Evolutionary conservation across 2,888 invertebrate genomes (phyloP), one percentile per base, ranked within the genome.

Genomic region (Chrysolina haemoptera): DNA sequence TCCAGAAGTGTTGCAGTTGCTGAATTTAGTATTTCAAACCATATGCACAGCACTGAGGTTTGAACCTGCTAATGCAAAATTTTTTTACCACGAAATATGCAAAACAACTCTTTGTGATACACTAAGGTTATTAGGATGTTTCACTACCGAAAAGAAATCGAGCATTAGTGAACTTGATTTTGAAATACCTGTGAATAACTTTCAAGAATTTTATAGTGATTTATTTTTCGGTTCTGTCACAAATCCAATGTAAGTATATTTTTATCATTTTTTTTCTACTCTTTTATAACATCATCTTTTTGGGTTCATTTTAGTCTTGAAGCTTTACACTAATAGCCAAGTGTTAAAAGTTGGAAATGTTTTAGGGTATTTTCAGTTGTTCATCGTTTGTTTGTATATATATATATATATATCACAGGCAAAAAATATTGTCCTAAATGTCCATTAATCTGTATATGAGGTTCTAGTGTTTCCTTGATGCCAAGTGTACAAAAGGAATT

Each of bases 11-110:
- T 89, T 98, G 70, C 91, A 93, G 66, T 88, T 98, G 71, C 89
- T 98, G 73, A 94, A 95, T 84, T 93, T 96, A 71, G 96, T 98
- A 11, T 98, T 98, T 88, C 96, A 96, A 85, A 97, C 98, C 0
- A 92, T 99, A 80, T 96, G 97, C 75, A 96, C 98, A 0, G 98
- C 98, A 1, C 99, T 99, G 99, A 91, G 99, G 81, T 99, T 98
- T 86, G 99, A 99, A 88, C 99, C 99, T 1, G 98, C 98, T 0
- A 99, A 99, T 88, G 99, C 99, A 0, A 98, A 98, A 87, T 97
- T 98, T 89, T 99, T 99, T 89, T 94, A 97, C 85, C 95, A 96
- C 79, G 99, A 99, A 95, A 96, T 99, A 78, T 97, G 98, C 83
- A 95, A 95, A 88, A 96, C 97, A 55, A 98, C 96, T 80, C 89